Conservation (phyloP, 2,888 invertebrate species). For the Cryptocephalus primarius region DNA sequence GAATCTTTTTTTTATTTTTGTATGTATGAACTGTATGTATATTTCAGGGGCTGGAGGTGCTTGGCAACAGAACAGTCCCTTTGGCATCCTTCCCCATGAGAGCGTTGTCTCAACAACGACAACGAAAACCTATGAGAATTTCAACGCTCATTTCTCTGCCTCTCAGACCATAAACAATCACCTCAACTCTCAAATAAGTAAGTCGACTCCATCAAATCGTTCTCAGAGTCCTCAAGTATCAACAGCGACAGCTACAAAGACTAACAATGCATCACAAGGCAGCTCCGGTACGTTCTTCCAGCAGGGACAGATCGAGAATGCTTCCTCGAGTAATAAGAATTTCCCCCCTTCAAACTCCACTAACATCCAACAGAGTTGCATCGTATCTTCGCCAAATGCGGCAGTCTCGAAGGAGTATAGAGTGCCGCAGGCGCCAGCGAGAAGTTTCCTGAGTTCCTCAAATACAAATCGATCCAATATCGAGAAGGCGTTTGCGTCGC, state of each 20-base stretch:
- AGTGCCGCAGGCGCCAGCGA: slow-evolving; percentile 44
- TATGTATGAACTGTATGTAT: no score
- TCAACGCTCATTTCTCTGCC: slow-evolving; percentile 59
- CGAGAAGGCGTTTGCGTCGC: slow-evolving; percentile 36
- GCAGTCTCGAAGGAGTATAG: slow-evolving; percentile 50
- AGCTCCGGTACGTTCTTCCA: slow-evolving; percentile 50
- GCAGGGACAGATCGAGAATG: slow-evolving; percentile 45
- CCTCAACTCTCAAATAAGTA: slow-evolving; percentile 50
- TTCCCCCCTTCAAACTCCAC: slow-evolving; percentile 36
- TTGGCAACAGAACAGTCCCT: slow-evolving; percentile 72
- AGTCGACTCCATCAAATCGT: slow-evolving; percentile 42
- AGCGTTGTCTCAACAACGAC: slow-evolving; percentile 57
- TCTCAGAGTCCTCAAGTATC: slow-evolving; percentile 39
- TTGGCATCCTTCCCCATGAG: slow-evolving; percentile 69
- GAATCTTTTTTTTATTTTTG: no score
- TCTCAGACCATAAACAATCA: slow-evolving; percentile 52
- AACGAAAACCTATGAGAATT: slow-evolving; percentile 48
- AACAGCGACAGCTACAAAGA: slow-evolving; percentile 19
- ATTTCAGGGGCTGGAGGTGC: slow-evolving; percentile 36
- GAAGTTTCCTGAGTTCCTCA: slow-evolving; percentile 33
- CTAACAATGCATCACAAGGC: slow-evolving; percentile 25
- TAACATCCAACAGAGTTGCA: slow-evolving; percentile 59
- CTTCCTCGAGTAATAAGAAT: slow-evolving; percentile 25
- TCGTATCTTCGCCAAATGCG: slow-evolving; percentile 54
- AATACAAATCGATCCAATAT: slow-evolving; percentile 25